Base-by-base conservation (phyloP, 2,888 invertebrate genomes). In the Sinhomidia bicolor region DNA sequence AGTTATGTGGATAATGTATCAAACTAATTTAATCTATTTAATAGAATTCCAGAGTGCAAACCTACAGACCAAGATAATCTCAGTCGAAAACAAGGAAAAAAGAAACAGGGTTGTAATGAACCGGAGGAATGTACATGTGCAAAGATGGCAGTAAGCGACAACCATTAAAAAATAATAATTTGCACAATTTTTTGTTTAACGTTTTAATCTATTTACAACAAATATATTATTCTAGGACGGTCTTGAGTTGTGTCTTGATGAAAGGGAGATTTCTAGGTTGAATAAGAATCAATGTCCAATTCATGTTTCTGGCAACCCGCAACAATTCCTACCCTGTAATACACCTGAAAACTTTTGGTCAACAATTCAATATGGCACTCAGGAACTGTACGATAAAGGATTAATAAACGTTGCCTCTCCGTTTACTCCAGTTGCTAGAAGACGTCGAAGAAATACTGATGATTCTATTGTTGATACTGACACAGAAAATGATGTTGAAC, bases 291-390 rank as follows among this genome's bases (percentile, higher is more conserved):
- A 12, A 10, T 68, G 68, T 68, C 36, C 36, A 0, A 9, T 36
- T 6, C 68, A 68, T 17, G 17, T 1, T 23, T 9, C n/a, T 36
- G 36, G 9, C 2, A 41, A 32, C 1, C 68, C 23, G 7, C 51
- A 26, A 29, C 36, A 10, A 17, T 7, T 36, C 5, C 1, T 26
- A n/a, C 3, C 0, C 36, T 6, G 20, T n/a, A 23, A 81, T n/a
- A 87, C 82, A 12, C 87, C 87, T 0, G 47, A 47, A 41, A 60
- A 76, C 12, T 87, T 65, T 20, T 87, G 87, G 87, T 44, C 62
- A 9, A 87, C 87, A 7, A 9, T 6, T 1, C 68, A 36, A 0
- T 80, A 74, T 9, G 12, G 12, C 0, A 87, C 87, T 2, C 68
- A 87, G 23, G 87, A 87, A 23, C 54, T 87, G 17, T 87, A 87